Evolutionary conservation across 1,140 invertebrate genomes (phyloP), one percentile per base, ranked within the genome.

Genomic region (Ditylenchus dipsaci): DNA sequence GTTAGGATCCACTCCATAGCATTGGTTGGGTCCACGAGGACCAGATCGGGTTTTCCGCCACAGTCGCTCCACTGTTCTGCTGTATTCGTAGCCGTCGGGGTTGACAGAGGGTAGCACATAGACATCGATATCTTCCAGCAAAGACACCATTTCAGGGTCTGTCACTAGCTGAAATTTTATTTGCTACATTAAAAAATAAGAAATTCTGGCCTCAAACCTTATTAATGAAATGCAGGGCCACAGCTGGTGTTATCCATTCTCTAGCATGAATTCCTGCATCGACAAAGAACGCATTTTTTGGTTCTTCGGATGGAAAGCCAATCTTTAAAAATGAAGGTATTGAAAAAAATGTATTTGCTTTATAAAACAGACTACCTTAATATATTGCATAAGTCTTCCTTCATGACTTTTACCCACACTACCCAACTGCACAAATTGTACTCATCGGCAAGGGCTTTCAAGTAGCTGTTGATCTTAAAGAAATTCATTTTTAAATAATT

Each of bases 1-100:
- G 70, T 85, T 85, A 3, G 81, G 82, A 72, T 85, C 84, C 3
- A 79, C 82, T 29, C 84, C 84, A 43, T 66, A 61, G 70, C 84
- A 85, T 1, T 26, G 13, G 60, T 21, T 27, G 60, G 63, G 26
- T 15, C 43, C 63, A 27, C 71, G 3, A 19, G 68, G 68, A 8
- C 68, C 68, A 30, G 65, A 82, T 63, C 84, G 68, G 5, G 84
- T 84, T 62, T 85, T 84, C 21, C 84, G 74, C 84, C 84, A 85
- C 56, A 83, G 66, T 49, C 84, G 73, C 64, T 84, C 77, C 73
- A 82, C 57, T 11, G 63, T 76, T 75, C 84, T 76, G 8, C 79
- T 79, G 69, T 78, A 83, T 59, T 79, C 79, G 68, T 86, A 86
- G 8, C 85, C 85, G 72, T 86, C 85, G 21, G 73, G 73, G 56